Base-by-base conservation (phyloP, 1,140 invertebrate genomes). In the Pseudoatta argentina region DNA sequence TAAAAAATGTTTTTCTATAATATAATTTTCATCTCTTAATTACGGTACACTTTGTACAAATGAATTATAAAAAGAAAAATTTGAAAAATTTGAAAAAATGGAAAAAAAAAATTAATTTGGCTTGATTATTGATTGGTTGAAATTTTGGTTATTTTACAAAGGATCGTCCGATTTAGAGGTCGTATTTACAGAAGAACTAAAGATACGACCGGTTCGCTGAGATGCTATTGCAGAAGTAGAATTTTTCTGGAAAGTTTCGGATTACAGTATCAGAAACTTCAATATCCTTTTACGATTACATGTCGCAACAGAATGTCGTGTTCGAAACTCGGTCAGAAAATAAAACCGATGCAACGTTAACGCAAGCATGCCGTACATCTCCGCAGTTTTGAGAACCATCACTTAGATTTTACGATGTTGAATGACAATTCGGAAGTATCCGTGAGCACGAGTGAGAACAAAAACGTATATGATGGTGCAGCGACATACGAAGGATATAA, bases 271-370 rank as follows among this genome's bases (percentile, higher is more conserved):
- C 79, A 73, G 79, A 83, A 82, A 83, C 79, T 83, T 83, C 79
- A 73, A 75, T 75, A 83, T 73, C 79, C 69, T 75, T 75, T 83
- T 83, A 83, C 79, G 79, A 83, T 83, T 83, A 83, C 79, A 83
- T 51, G 79, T 83, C 69, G 79, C 79, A 83, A 75, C 69, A 75
- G 69, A 44, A 83, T 83, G 79, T 63, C 55, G 73, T 83, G 79
- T 63, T 73, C 55, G 39, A 83, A 83, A 83, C 79, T 83, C 79
- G 79, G 79, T 83, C 69, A 51, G n/a, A 44, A 61, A 83, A 83
- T 83, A 83, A 83, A 75, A 75, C 24, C 79, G n/a, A 82, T 24
- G 64, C 39, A 66, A 71, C 77, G n/a, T 71, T 67, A 55, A 86
- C 48, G 64, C 18, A 79, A 86, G 63, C 59, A 59, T 59, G 16